These are phyloP conservation scores for Microctonus hyperodae DNA, from an alignment of 2,888 invertebrate genomes.

Conservation along the genomic window DNA sequence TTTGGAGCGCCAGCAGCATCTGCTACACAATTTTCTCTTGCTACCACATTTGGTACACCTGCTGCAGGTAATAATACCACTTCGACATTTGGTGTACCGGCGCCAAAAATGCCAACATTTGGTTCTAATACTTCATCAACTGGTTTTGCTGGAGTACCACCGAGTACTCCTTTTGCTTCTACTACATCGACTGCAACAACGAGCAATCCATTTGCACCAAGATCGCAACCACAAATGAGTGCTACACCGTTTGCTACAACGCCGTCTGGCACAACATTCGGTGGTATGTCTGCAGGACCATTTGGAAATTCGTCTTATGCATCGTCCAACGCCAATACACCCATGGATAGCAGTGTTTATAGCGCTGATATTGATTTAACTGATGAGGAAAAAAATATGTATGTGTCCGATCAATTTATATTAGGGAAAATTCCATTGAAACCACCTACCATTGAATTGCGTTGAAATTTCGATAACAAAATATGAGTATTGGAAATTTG, in stretches of 20 bases:
- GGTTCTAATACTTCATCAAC: conserved; percentile 23
- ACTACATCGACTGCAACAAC: conserved; percentile 31
- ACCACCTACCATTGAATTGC: conserved; percentile 56
- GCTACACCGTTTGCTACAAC: conserved; percentile 36
- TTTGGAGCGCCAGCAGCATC: conserved; percentile 37
- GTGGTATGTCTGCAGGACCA: conserved; percentile 32
- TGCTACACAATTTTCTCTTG: conserved; percentile 24
- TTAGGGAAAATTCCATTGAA: conserved; percentile 55
- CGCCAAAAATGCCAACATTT: neutral
- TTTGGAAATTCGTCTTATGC: conserved; percentile 44
- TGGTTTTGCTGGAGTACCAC: conserved; percentile 26
- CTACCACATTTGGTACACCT: conserved; percentile 17
- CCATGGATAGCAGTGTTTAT: conserved; percentile 50
- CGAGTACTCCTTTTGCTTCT: conserved; percentile 33
- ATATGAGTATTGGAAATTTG: neutral
- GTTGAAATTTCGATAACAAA: conserved; percentile 45
- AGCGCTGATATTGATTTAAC: conserved; percentile 49
- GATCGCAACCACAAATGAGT: conserved; percentile 33
- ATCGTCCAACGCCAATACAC: conserved; percentile 31
- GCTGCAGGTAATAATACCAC: neutral
- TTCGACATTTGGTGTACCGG: conserved; percentile 27
- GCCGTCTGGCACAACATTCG: conserved; percentile 28
- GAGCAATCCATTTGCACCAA: conserved; percentile 40
- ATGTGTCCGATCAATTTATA: conserved; percentile 48
- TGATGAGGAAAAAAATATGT: conserved; percentile 55